A percentile compares a stretch with the other conserved stretches of the same genome.
These are phyloP conservation scores for Dasypus novemcinctus DNA, from an alignment of 2,113 vertebrate genomes.

Conservation along the genomic window DNA sequence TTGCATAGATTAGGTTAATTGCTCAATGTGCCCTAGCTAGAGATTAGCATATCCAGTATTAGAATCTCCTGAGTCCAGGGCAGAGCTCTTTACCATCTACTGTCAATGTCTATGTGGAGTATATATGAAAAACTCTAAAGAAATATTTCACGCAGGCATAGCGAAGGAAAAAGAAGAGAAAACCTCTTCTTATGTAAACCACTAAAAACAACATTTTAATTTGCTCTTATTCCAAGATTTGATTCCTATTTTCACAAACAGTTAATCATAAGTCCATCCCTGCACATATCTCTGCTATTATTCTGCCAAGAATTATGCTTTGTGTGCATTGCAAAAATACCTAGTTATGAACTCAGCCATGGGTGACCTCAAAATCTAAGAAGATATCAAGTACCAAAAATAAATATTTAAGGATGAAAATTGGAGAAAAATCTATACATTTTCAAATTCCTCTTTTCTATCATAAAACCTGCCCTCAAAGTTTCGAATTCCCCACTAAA, in stretches of 20 bases:
- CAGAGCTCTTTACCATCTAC: neutral
- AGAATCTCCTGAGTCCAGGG: neutral
- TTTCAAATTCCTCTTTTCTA: conserved; percentile 30
- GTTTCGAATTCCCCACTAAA: neutral
- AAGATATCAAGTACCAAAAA: neutral
- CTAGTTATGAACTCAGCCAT: neutral
- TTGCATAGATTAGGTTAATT: neutral
- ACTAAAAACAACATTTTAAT: neutral
- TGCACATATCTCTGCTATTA: neutral
- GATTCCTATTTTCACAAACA: neutral
- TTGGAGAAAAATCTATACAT: neutral
- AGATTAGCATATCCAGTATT: neutral
- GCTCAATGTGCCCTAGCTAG: neutral
- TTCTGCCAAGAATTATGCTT: neutral
- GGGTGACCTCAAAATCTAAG: neutral
- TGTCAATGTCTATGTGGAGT: neutral
- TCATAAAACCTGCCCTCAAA: conserved; percentile 32
- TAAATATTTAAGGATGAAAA: neutral
- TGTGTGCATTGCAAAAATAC: neutral
- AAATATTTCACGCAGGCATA: neutral
- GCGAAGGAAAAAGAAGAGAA: neutral
- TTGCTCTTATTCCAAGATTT: neutral
- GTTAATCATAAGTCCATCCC: neutral
- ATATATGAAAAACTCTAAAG: neutral
- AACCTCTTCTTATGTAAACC: neutral